These are phyloP conservation scores for Uria lomvia DNA, from an alignment of 2,113 vertebrate genomes.

Conservation along the genomic window DNA sequence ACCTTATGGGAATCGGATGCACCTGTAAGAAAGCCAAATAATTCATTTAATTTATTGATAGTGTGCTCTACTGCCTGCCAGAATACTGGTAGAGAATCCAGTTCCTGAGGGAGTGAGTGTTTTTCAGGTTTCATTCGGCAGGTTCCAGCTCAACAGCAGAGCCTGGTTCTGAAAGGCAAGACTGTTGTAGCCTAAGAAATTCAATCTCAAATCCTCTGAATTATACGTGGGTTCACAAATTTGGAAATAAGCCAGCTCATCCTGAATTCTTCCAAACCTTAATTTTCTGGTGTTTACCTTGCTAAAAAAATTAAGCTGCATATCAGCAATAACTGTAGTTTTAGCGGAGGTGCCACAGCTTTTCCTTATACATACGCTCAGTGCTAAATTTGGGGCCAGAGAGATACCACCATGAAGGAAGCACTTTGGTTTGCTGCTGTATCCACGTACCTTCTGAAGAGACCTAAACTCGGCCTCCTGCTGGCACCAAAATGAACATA, in stretches of 20 bases:
- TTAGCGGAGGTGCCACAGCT: neutral
- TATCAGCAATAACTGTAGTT: neutral
- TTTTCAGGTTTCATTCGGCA: neutral
- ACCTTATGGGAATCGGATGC: neutral
- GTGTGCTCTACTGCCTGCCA: neutral
- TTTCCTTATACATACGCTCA: neutral
- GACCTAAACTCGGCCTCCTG: neutral
- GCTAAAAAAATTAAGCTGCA: accelerated
- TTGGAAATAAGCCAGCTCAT: neutral
- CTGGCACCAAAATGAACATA: neutral
- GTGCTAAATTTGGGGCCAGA: neutral
- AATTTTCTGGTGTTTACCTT: neutral
- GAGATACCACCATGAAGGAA: neutral
- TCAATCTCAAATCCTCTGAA: neutral
- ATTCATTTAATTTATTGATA: neutral
- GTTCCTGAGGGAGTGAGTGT: neutral
- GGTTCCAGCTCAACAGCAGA: neutral
- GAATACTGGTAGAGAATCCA: neutral
- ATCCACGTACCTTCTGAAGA: neutral
- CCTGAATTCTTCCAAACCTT: neutral
- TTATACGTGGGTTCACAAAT: neutral
- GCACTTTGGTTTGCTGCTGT: neutral
- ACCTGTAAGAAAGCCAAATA: neutral
- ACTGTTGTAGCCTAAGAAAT: neutral
- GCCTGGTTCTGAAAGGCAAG: neutral